A percentile compares a stretch with the other conserved stretches of the same genome.
Conservation (phyloP, 2,888 invertebrate species). For the Drosophila prostipennis region DNA sequence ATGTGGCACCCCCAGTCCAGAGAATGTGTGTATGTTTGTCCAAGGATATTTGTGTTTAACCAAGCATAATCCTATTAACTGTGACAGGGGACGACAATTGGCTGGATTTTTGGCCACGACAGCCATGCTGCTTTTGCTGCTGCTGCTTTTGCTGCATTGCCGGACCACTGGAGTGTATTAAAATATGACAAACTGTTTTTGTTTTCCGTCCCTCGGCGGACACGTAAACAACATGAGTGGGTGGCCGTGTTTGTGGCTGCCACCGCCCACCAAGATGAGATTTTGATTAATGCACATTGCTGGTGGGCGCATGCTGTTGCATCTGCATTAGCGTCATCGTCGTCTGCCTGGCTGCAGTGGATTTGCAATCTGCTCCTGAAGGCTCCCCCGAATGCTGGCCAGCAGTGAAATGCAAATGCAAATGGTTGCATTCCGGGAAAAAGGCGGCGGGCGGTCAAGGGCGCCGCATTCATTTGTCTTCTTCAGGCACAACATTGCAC, state of each 20-base stretch:
- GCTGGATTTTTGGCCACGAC: constrained; percentile 58
- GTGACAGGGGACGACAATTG: constrained; percentile 78
- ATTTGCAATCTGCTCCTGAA: constrained; percentile 59
- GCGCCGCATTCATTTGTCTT: constrained; percentile 75
- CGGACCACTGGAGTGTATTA: constrained; percentile 68
- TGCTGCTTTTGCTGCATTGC: constrained; percentile 39
- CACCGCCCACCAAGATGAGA: constrained; percentile 60
- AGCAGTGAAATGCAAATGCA: constrained; percentile 64
- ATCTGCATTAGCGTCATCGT: constrained; percentile 51
- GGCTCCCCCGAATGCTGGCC: constrained; percentile 35
- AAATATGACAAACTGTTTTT: constrained; percentile 73
- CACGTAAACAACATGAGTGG: constrained; percentile 13
- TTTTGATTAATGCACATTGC: constrained; percentile 75
- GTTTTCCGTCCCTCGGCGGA: constrained; percentile 41
- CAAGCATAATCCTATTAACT: constrained; percentile 79
- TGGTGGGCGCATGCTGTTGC: constrained; percentile 10
- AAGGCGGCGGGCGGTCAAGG: constrained; percentile 42
- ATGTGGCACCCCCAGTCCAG: constrained; percentile 42
- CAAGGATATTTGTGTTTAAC: constrained; percentile 70
- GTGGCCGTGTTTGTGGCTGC: constrained; percentile 5
- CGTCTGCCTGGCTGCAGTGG: constrained; percentile 28
- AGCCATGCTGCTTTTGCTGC: constrained; percentile 26
- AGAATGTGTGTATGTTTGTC: constrained; percentile 38
- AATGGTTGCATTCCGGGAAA: constrained; percentile 8
- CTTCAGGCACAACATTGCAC: constrained; percentile 47